These are phyloP conservation scores for Pangasius krempfi DNA, from an alignment of 2,797 vertebrate genomes.

Conservation along the genomic window DNA sequence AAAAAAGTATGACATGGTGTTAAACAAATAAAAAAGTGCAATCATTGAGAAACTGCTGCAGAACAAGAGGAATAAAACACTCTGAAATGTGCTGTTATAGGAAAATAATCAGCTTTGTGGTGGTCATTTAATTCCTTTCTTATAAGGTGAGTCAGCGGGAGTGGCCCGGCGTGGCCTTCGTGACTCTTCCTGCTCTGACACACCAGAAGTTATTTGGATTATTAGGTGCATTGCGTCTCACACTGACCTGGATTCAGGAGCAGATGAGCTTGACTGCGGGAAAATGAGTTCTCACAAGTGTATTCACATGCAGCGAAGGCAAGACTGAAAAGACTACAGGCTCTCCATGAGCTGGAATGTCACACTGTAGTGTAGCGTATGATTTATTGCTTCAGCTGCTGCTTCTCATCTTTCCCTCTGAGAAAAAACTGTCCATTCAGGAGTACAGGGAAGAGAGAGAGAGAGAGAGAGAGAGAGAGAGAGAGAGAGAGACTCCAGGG, in stretches of 20 bases:
- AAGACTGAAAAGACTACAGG: neutral
- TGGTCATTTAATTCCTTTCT: neutral
- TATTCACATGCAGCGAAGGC: neutral
- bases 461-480: neutral
- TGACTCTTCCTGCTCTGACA: neutral
- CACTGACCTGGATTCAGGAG: neutral
- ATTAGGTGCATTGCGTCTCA: neutral
- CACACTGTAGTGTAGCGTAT: neutral
- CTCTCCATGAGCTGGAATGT: neutral
- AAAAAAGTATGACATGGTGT: neutral
- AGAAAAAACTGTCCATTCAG: constrained; percentile 20
- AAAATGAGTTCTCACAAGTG: neutral
- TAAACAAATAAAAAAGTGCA: neutral
- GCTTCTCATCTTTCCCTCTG: neutral
- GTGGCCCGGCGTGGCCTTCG: neutral
- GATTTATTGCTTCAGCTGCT: constrained; percentile 30
- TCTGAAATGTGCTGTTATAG: no score
- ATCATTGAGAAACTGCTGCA: neutral
- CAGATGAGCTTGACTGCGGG: neutral
- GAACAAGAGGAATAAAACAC: no score
- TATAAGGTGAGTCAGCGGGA: neutral
- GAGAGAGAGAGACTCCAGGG: neutral
- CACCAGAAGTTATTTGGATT: neutral
- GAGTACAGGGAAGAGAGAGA: neutral
- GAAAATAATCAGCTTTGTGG: no score